Evolutionary conservation across 2,888 invertebrate genomes (phyloP), one percentile per base, ranked within the genome.

Genomic region (Calameuta idolon): DNA sequence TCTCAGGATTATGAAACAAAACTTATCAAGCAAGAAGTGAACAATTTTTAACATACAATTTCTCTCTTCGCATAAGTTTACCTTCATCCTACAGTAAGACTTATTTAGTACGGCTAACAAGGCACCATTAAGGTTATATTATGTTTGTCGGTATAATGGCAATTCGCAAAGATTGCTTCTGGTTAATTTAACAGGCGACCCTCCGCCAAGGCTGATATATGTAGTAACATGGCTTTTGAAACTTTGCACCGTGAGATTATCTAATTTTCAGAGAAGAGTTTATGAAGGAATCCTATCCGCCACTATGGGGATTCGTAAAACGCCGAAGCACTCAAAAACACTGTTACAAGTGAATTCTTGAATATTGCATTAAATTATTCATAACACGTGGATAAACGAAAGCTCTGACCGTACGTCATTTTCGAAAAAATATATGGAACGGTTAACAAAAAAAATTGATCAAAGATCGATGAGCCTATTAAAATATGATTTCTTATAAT

Each of bases 221-320:
- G 35, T 35, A 55, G 23, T 23, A 55, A 2, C 55, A 55, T 9
- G 23, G 55, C 23, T 71, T 30, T 30, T 31, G 31, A 71, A 71
- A 71, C 55, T 55, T 55, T 23, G 55, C 55, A 55, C 31, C 71
- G 31, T 31, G 71, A 71, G 71, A 71, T 71, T 31, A 71, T 71
- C 71, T 31, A 71, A 71, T 71, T 71, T 71, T 71, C 31, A 33
- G 31, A 33, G 33, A 33, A 71, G 31, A 71, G 71, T 71, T 71
- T 71, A 71, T 0, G 71, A 71, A 15, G 31, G n/a, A 71, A 71
- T 71, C 9, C 30, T 9, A 71, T 15, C 33, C 3, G 31, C 31
- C 15, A 71, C 31, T 33, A 71, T 9, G 31, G 71, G 15, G 31
- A 71, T 31, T 33, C 71, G 31, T 71, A 71, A 71, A 71, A 71